Percentiles rank a stretch among this genome's conserved stretches.
phyloP scores from a whole-genome alignment of 1,140 invertebrate genomes.

The Drosophila kepulauana region DNA sequence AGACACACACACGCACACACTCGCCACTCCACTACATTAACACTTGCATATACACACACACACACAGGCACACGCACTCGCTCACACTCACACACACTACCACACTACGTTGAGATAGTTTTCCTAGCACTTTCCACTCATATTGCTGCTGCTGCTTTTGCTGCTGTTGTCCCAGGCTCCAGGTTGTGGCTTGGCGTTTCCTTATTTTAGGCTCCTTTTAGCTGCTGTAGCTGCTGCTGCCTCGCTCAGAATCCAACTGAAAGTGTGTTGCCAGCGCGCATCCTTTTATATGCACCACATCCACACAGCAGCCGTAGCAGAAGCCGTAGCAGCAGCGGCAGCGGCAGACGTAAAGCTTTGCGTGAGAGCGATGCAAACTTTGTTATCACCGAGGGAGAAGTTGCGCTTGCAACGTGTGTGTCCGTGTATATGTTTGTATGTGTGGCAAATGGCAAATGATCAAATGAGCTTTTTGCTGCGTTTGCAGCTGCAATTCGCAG shows the following conservation, averaged over 20 bases:
- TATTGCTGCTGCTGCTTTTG: constrained; percentile 23
- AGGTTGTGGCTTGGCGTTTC: constrained; percentile 21
- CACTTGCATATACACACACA: constrained; percentile 7
- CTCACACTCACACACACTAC: constrained; percentile 8
- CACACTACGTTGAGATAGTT: constrained; percentile 62
- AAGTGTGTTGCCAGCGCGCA: constrained; percentile 69
- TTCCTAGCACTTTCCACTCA: constrained; percentile 58
- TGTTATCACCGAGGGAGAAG: constrained; percentile 53
- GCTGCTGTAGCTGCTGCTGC: constrained; percentile 56
- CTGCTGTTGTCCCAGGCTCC: constrained; percentile 31
- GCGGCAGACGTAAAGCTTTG: constrained; percentile 13
- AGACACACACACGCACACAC: neutral
- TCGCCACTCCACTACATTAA: constrained; percentile 31
- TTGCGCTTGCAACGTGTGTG: constrained; percentile 6
- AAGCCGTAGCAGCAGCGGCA: constrained; percentile 3
- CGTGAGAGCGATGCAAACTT: constrained; percentile 31
- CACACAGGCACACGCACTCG: constrained; percentile 7
- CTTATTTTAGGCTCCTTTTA: constrained; percentile 24
- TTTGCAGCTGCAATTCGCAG: constrained; percentile 42
- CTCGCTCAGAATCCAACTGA: constrained; percentile 82
- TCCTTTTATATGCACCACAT: constrained; percentile 71
- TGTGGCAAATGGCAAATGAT: constrained; percentile 61
- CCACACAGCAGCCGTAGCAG: constrained; percentile 22
- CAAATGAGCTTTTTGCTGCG: constrained; percentile 70
- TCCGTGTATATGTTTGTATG: too few relatives aligned